Evolutionary conservation across 2,113 vertebrate species (phyloP).

Genomic region (Dendrocopos noguchii): DNA sequence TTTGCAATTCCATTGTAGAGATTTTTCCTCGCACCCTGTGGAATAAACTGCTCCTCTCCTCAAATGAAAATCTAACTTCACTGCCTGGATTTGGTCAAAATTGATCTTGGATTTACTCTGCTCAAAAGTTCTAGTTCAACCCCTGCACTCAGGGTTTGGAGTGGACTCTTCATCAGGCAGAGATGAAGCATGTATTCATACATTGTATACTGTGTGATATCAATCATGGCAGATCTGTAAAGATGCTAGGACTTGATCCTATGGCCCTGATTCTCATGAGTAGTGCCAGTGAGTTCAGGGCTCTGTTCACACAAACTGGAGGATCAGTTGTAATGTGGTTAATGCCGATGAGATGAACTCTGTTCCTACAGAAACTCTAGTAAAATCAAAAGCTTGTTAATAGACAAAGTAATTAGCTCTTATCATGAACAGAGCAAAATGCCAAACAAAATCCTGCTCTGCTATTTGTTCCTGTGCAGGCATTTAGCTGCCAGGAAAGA

Average conservation of each 20-base stretch:
- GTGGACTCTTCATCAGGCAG: neutral
- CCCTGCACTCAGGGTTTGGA: neutral
- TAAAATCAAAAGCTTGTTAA: conserved; percentile 30
- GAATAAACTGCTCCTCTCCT: neutral
- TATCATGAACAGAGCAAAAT: conserved; percentile 31
- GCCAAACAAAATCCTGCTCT: conserved; percentile 25
- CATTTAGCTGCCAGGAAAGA: conserved; percentile 59
- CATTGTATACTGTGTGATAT: neutral
- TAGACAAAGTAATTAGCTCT: neutral
- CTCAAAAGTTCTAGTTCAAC: neutral
- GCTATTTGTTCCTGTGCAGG: conserved; percentile 24
- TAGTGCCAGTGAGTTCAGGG: neutral
- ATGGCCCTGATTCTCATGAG: neutral
- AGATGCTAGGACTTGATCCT: neutral
- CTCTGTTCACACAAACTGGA: neutral
- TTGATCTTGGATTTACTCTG: neutral
- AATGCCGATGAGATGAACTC: neutral
- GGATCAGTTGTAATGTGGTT: neutral
- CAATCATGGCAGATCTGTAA: neutral
- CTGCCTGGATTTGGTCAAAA: neutral
- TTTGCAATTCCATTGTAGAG: neutral
- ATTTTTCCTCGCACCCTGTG: neutral
- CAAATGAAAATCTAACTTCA: neutral
- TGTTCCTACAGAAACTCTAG: neutral
- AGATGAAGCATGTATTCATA: neutral